These are phyloP conservation scores for Gnathonemus echidnorhynchus DNA, from an alignment of 2,113 vertebrate genomes.

Conservation along the genomic window DNA sequence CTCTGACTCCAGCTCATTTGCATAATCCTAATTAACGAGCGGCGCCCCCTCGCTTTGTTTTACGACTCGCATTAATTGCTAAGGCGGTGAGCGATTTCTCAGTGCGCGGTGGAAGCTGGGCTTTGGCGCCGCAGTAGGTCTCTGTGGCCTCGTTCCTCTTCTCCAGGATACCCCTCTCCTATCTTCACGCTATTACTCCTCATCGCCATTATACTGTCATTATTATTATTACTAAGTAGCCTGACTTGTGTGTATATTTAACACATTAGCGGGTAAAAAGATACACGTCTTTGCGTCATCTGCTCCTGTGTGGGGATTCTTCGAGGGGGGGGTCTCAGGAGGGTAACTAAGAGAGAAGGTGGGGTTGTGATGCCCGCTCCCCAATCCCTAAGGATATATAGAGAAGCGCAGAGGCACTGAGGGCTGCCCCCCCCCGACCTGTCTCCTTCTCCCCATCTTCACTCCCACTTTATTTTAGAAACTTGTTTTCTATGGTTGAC, in stretches of 20 bases:
- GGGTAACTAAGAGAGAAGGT: not conserved
- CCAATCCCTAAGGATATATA: not conserved
- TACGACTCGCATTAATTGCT: not conserved
- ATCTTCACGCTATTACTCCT: not conserved
- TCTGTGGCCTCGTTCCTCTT: not conserved
- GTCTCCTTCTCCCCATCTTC: not conserved
- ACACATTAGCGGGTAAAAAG: not conserved
- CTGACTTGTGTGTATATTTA: not conserved
- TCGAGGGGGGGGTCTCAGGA: not conserved
- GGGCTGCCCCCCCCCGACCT: not conserved
- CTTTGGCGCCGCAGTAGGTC: not conserved
- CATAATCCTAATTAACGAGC: constrained; percentile 11
- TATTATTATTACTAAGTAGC: not conserved
- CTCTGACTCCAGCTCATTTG: not conserved
- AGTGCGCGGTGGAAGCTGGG: too few species aligned
- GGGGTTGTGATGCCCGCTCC: not conserved
- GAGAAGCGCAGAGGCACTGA: not conserved
- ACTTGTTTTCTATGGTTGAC: not conserved
- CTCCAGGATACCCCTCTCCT: not conserved
- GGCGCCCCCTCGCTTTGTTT: not conserved
- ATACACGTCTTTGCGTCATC: not conserved
- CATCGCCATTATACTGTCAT: not conserved
- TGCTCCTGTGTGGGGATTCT: not conserved
- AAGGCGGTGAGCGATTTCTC: constrained; percentile 4
- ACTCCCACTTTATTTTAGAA: not conserved